Base-by-base conservation (phyloP, 2,888 invertebrate species). In the Lasioglossum marginatum region DNA sequence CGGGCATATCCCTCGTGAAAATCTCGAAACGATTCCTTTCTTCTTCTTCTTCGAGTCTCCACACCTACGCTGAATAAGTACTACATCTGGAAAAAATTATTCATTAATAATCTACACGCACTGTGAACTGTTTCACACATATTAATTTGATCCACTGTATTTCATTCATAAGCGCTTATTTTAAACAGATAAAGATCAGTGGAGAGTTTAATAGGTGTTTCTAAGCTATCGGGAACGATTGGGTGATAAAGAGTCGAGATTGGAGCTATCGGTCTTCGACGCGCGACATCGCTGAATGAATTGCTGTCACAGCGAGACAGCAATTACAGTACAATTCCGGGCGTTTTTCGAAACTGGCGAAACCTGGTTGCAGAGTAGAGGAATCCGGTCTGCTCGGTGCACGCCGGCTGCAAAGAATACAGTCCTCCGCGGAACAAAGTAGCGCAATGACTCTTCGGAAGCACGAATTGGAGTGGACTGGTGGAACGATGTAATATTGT, bases 391-490 rank as follows among this genome's bases (percentile, higher is more conserved):
- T 27, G n/a, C 48, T 34, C 27, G 52, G 75, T 27, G n/a, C 27
- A 14, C 31, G 63, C 34, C 63, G 10, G 0, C 31, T 23, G 48
- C 74, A 68, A 80, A 80, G 74, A 66, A 34, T 57, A 48, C 40
- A 52, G 31, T 71, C 63, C 48, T 34, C 63, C 45, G 37, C 27
- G 37, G 73, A 85, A 77, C 74, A 80, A 85, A 84, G 86, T 81
- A 78, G 80, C 79, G 86, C 80, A 78, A 86, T 81, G 85, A 84
- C 80, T 84, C 80, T 84, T 84, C 85, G 86, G 77, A 72, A 72
- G 81, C 86, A 85, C 86, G 86, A 87, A 87, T 87, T 87, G 87
- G 87, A 87, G 81, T 83, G 81, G 79, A 83, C 79, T 79, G 77
- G 73, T 73, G 82, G 80, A 80, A 82, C 82, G 87, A 80, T 79